Conservation (phyloP, 2,797 vertebrate genomes). For the Eulemur albifrons region DNA sequence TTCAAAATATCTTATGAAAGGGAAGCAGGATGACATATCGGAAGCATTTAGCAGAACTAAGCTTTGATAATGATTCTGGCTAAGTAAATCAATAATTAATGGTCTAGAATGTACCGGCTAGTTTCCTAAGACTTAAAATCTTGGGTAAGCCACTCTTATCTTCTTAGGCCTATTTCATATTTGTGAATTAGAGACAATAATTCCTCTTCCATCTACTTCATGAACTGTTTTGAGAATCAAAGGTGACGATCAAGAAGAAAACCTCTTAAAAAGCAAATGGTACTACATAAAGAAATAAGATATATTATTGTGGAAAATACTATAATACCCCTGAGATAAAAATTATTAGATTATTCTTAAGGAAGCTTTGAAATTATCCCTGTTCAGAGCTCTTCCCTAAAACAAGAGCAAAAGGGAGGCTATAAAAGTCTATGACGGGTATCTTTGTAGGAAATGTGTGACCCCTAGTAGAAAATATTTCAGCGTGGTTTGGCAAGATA, state of each 20-base stretch:
- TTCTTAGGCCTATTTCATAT: not conserved
- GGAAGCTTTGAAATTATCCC: slow-evolving; percentile 16
- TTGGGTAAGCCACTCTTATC: not conserved
- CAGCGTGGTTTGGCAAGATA: not conserved
- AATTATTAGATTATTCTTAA: not conserved
- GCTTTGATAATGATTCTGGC: slow-evolving; percentile 7
- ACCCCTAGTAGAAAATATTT: not conserved
- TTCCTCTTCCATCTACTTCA: not conserved
- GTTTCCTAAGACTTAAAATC: not conserved
- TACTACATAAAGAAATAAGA: slow-evolving; percentile 8
- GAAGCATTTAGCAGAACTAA: not conserved
- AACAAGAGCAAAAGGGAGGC: not conserved
- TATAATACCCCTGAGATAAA: not conserved
- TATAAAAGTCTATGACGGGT: not conserved
- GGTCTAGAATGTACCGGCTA: not conserved
- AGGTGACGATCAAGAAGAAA: slow-evolving; percentile 24
- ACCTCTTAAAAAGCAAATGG: not conserved
- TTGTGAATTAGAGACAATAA: not conserved
- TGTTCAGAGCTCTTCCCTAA: not conserved
- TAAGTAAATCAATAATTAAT: not conserved
- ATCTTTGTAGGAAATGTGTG: not conserved
- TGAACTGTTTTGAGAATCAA: slow-evolving; percentile 20
- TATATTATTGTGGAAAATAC: slow-evolving; percentile 14
- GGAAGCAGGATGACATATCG: not conserved
- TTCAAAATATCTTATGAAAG: not conserved